These are phyloP conservation scores for Tanypteryx hageni DNA, from an alignment of 2,888 invertebrate genomes.

Conservation along the genomic window DNA sequence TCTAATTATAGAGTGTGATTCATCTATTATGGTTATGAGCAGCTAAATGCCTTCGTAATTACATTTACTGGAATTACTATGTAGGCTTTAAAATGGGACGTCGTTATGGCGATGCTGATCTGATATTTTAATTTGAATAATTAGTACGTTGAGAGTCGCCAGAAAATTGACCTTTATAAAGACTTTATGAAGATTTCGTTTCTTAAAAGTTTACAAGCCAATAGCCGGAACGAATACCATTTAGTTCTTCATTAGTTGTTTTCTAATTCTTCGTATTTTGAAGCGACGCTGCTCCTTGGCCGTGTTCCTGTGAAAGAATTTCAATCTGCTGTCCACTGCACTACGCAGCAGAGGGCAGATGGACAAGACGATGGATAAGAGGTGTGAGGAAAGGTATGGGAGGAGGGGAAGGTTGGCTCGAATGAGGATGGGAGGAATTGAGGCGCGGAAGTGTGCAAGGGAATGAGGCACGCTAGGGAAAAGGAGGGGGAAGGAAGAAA, in stretches of 20 bases:
- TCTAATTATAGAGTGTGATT: not conserved
- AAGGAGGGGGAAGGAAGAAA: conserved; percentile 6
- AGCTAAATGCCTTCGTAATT: not conserved
- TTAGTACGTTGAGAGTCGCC: conserved; percentile 9
- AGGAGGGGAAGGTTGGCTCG: not conserved
- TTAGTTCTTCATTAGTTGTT: conserved; percentile 41
- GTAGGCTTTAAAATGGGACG: not conserved
- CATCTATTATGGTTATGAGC: not conserved
- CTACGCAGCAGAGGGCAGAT: not conserved
- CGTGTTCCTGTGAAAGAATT: conserved; percentile 3
- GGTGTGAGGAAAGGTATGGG: not conserved
- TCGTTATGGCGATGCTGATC: not conserved
- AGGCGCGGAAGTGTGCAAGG: not conserved
- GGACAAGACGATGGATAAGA: not conserved
- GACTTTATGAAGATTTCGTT: not conserved
- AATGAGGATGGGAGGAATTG: not conserved
- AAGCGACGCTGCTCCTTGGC: not conserved
- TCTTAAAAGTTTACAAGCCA: not conserved
- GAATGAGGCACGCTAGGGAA: not conserved
- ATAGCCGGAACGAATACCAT: not conserved
- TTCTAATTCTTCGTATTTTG: not conserved
- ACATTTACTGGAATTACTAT: not conserved
- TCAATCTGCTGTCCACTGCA: conserved; percentile 28
- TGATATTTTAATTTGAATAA: conserved; percentile 29
- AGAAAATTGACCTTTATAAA: not conserved